These are phyloP conservation scores for Coregonus clupeaformis DNA, from an alignment of 2,113 vertebrate species.

Conservation along the genomic window DNA sequence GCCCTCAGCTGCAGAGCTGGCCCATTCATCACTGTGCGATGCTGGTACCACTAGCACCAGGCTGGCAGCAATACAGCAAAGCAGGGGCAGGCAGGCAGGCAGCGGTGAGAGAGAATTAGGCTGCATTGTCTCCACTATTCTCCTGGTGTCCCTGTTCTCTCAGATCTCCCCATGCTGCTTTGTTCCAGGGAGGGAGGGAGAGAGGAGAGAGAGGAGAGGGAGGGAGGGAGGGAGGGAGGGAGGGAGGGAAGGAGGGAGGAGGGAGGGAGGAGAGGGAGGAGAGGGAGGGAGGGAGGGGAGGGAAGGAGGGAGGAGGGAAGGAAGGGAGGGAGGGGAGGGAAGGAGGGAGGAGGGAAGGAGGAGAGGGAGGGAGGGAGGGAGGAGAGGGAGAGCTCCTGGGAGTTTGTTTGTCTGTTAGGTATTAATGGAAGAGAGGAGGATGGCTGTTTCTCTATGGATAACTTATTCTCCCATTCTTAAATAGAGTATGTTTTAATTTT, in stretches of 20 bases:
- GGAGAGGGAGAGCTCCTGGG: not conserved
- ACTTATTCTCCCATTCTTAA: not conserved
- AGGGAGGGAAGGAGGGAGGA: not conserved
- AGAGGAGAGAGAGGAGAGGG: not conserved
- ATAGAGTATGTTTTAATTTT: not conserved
- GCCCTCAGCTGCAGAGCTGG: constrained; percentile 49
- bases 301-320: too few species aligned
- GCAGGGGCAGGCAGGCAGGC: constrained; percentile 42
- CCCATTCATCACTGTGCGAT: constrained; percentile 58
- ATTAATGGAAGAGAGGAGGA: too few species aligned
- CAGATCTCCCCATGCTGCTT: constrained; percentile 7
- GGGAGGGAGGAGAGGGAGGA: not conserved
- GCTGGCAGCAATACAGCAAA: constrained; percentile 48
- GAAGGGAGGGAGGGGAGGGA: not conserved
- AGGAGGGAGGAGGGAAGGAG: not conserved
- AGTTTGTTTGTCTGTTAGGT: too few species aligned
- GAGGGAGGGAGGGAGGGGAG: too few species aligned
- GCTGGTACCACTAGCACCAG: constrained; percentile 42
- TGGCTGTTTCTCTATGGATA: not conserved
- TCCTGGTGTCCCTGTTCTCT: constrained; percentile 37
- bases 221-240: not conserved
- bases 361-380: too few species aligned
- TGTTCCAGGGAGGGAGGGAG: constrained; percentile 11
- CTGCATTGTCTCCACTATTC: constrained; percentile 33
- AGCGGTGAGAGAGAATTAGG: constrained; percentile 38